Evolutionary conservation across 2,888 invertebrate species (phyloP).

Genomic region (Eudasyphora cyanicolor): DNA sequence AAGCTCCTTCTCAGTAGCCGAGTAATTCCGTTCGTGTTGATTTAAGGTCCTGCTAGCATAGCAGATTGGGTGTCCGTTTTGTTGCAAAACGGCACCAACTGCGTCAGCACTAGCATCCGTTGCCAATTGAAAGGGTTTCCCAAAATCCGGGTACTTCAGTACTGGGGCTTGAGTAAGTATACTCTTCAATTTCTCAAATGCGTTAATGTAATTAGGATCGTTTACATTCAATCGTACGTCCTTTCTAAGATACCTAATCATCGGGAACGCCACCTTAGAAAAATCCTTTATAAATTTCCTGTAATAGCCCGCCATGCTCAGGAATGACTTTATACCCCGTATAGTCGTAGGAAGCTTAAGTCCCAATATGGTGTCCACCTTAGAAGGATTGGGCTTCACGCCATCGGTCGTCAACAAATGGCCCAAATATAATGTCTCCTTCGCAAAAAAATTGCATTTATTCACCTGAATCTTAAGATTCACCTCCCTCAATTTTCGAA

Average conservation of each 20-base stretch:
- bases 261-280: constrained; percentile 44
- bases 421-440: constrained; percentile 9
- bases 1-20: constrained; percentile 59
- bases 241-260: constrained; percentile 34
- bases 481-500: neutral
- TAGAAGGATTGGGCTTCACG: constrained; percentile 7
- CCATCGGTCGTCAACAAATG: constrained; percentile 35
- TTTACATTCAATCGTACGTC: constrained; percentile 41
- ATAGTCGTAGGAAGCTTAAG: constrained; percentile 19
- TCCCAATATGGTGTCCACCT: constrained; percentile 33
- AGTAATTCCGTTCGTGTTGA: constrained; percentile 64
- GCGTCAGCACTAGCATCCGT: constrained; percentile 64
- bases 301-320: constrained; percentile 53
- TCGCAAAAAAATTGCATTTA: constrained; percentile 34
- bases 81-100: constrained; percentile 63
- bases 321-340: constrained; percentile 56
- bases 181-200: constrained; percentile 54
- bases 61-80: constrained; percentile 62
- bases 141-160: constrained; percentile 28
- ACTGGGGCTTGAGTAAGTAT: constrained; percentile 52
- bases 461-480: constrained; percentile 23
- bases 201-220: constrained; percentile 55
- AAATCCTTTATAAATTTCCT: constrained; percentile 57
- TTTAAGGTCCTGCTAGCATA: constrained; percentile 61
- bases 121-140: constrained; percentile 16